phyloP scores from a whole-genome alignment of 2,888 invertebrate genomes.

The Iselma pallidipennis region DNA sequence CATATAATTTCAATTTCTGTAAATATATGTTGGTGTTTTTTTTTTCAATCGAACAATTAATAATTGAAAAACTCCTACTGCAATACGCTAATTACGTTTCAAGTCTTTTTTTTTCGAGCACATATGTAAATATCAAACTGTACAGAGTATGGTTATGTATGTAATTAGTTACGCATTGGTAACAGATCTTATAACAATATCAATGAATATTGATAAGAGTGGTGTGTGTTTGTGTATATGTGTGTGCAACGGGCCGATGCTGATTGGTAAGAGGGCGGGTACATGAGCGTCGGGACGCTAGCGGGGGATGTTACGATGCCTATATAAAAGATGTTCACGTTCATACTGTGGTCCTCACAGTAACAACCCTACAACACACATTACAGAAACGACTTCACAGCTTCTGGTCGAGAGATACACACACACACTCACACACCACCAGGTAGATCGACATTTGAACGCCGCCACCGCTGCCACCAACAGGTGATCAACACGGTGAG shows the following conservation, averaged over 20 bases:
- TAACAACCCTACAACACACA: conserved; percentile 30
- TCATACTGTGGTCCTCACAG: conserved; percentile 34
- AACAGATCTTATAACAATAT: conserved; percentile 23
- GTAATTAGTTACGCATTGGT: conserved; percentile 27
- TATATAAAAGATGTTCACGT: conserved; percentile 38
- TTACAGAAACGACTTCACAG: conserved; percentile 9
- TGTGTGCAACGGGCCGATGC: conserved; percentile 26
- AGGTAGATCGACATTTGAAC: neutral
- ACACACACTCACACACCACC: neutral
- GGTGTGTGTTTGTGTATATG: neutral
- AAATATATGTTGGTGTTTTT: neutral
- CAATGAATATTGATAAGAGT: conserved; percentile 31
- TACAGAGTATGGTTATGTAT: conserved; percentile 13
- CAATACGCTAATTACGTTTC: neutral
- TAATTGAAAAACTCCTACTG: neutral
- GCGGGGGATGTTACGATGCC: conserved; percentile 23
- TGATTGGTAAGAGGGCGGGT: conserved; percentile 34
- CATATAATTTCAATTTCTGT: neutral
- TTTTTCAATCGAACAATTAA: neutral
- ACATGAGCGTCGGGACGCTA: conserved; percentile 32
- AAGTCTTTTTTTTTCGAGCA: neutral
- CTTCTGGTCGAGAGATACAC: neutral
- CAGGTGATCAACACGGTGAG: conserved; percentile 20
- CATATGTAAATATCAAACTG: neutral
- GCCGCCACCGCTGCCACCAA: conserved; percentile 7